These are phyloP conservation scores for Chelon labrosus DNA, from an alignment of 2,797 vertebrate species.

Conservation along the genomic window DNA sequence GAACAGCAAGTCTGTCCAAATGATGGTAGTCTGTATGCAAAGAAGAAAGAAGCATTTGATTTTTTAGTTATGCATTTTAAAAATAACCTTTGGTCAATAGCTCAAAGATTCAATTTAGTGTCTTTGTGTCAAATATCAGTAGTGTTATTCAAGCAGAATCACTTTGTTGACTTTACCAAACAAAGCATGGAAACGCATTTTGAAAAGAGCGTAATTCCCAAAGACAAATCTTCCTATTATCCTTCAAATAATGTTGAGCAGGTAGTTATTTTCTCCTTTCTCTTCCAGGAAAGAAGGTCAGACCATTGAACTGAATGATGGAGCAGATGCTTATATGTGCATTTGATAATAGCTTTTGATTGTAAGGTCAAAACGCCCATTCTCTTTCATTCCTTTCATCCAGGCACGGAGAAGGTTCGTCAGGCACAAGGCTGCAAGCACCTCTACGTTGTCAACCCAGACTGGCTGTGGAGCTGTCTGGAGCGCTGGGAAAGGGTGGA, in stretches of 20 bases:
- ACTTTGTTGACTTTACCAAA: constrained; percentile 20
- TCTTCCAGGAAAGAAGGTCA: neutral
- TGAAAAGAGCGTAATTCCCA: constrained; percentile 1
- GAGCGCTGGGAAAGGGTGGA: constrained; percentile 98
- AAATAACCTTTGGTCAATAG: constrained; percentile 47
- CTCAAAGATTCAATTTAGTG: constrained; percentile 24
- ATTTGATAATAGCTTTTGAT: constrained; percentile 19
- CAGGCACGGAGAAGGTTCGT: constrained; percentile 97
- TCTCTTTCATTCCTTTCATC: neutral
- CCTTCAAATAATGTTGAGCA: constrained; percentile 29
- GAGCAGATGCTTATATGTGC: neutral
- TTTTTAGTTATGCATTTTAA: constrained; percentile 7
- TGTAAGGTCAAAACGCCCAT: neutral
- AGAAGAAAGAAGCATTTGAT: constrained; percentile 17
- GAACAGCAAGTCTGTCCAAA: neutral
- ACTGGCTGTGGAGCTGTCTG: constrained; percentile 98
- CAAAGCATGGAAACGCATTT: constrained; percentile 25
- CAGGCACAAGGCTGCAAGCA: constrained; percentile 92
- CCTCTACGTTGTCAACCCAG: constrained; percentile 94
- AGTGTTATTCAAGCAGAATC: constrained; percentile 35
- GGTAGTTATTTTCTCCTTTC: constrained; percentile 32
- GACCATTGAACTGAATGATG: constrained; percentile 35
- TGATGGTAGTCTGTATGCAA: neutral
- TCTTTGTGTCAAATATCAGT: constrained; percentile 53
- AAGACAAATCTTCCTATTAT: constrained; percentile 20